phyloP scores from a whole-genome alignment of 2,113 vertebrate genomes.

The Aleadryas rufinucha region DNA sequence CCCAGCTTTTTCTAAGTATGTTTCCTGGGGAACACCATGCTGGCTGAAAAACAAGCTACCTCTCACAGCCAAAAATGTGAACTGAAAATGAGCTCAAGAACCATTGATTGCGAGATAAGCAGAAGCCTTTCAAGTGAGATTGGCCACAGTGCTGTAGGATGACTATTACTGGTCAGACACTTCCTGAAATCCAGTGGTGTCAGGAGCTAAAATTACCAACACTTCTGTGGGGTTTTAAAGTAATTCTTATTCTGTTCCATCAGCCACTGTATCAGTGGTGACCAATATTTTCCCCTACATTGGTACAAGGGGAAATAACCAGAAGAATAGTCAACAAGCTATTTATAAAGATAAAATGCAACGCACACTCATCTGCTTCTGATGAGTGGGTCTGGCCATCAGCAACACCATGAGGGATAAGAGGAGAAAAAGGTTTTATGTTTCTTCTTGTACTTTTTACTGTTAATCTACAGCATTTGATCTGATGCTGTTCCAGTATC shows the following conservation, averaged over 20 bases:
- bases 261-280: background rate
- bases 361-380: background rate
- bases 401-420: background rate
- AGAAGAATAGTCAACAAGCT: background rate
- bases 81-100: constrained; percentile 9
- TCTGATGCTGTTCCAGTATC: background rate
- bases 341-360: background rate
- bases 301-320: background rate
- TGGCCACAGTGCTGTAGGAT: background rate
- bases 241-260: background rate
- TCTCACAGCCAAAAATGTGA: constrained; percentile 32
- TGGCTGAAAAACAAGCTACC: constrained; percentile 41
- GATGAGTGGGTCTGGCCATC: background rate
- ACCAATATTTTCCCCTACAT: background rate
- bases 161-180: constrained; percentile 49
- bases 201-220: constrained; percentile 65
- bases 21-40: background rate
- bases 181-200: constrained; percentile 68
- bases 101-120: background rate
- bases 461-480: background rate
- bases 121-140: constrained; percentile 40
- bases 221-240: background rate
- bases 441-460: background rate
- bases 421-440: background rate
- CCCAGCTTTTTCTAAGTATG: background rate